Base-by-base conservation (phyloP, 2,113 vertebrate genomes). In the Oreocharis arfaki region DNA sequence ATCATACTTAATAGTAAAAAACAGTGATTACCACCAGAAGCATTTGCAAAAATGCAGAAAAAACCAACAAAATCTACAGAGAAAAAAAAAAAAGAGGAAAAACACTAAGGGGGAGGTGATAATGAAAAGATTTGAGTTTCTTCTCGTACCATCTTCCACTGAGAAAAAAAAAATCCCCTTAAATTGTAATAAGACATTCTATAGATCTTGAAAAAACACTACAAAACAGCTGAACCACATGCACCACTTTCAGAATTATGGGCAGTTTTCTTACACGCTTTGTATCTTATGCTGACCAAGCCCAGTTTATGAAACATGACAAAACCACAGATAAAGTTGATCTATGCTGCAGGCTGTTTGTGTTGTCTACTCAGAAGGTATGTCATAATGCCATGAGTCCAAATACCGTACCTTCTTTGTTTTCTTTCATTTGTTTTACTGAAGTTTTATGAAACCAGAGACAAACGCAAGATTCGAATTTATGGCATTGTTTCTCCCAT, bases 251-350 rank as follows among this genome's bases (percentile, higher is more conserved):
- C 30, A 76, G 74, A 87, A 91, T 69, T 44, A 92, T 2, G 28
- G 81, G 35, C 8, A 27, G 30, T 57, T 82, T 87, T 64, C 33
- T 83, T 67, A 69, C 26, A 90, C 19, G 52, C 49, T 86, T 79
- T 61, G 55, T 78, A 65, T 81, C 82, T 77, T 32, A 80, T 27
- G 39, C 82, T 96, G 90, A 91, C 85, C 75, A 83, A 94, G 59
- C n/a, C 89, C 67, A 77, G 59, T 88, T 97, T 95, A 90, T 88
- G 85, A 94, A 95, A 96, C 35, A 44, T 96, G 88, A 93, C 95
- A 96, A 83, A 55, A 88, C 77, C 63, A 81, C 49, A 94, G 88
- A 88, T 88, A 94, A 90, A 88, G 90, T 33, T 91, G 76, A 96
- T 94, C 85, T 95, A 85, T 90, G 92, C 85, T 5, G 24, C 82